Base-by-base conservation (phyloP, 2,888 invertebrate genomes). In the Rotaria macrura region DNA sequence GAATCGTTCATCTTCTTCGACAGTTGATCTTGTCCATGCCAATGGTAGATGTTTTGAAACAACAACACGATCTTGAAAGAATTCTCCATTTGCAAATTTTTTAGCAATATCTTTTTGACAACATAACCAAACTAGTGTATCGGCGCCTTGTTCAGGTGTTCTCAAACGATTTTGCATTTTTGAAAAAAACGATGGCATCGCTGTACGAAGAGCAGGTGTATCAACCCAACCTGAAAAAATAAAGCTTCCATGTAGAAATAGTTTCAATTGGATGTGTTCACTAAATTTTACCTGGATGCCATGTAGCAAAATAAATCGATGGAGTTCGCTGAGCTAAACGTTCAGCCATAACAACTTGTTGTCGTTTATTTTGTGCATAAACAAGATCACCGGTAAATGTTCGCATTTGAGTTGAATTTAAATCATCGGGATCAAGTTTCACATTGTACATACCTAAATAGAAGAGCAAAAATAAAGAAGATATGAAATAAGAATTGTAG, bases 331-430 rank as follows among this genome's bases (percentile, higher is more conserved):
- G 88, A 23, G 91, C 91, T 87, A 90, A 90, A 87, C 90, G 88
- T 87, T 91, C 91, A 29, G 90, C 89, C 90, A 92, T 90, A 7
- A 90, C 86, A 17, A 91, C 86, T 87, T 90, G 91, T 87, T 92
- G 92, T 20, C 92, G 88, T 87, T 92, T 92, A 87, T 91, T 92
- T 88, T 92, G 92, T 25, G 92, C 91, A 88, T 92, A 92, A 0
- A 90, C 91, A 89, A 90, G 89, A 4, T 91, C 91, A 12, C 92
- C 91, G 88, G 92, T 91, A 89, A 91, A 92, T 20, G 90, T 89
- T 25, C 88, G 89, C 89, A 91, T 89, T 85, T 90, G 90, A 86
- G 91, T 91, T 88, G 90, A 91, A 87, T 92, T 91, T 23, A 92
- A 88, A 87, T 92, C 92, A 43, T 88, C 88, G 7, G 88, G 87